Percentiles rank a stretch among this genome's conserved stretches.
phyloP scores from a whole-genome alignment of 2,113 vertebrate species.

The Eidolon helvum region DNA sequence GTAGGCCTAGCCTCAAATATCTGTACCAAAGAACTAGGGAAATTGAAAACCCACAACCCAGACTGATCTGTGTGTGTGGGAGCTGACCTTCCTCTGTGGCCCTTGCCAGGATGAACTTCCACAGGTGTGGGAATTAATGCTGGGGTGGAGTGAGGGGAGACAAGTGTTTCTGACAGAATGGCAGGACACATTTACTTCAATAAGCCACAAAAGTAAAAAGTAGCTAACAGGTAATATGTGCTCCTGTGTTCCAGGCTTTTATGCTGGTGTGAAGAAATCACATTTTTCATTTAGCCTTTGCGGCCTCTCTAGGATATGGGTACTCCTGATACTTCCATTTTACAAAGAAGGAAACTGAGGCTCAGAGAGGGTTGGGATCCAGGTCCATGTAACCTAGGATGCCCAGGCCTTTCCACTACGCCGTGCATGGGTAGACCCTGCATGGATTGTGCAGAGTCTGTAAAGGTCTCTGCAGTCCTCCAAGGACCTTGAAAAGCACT shows the following conservation, averaged over 20 bases:
- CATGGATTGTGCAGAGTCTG: fast-evolving
- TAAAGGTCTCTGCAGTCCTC: neutral
- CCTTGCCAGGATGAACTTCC: neutral
- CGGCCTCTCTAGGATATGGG: neutral
- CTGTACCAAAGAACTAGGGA: neutral
- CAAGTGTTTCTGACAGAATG: neutral
- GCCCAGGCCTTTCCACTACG: neutral
- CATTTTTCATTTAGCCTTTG: neutral
- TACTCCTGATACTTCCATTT: neutral
- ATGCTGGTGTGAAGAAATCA: neutral
- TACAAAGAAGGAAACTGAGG: neutral
- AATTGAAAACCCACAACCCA: neutral
- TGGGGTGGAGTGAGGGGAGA: neutral
- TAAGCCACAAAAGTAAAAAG: neutral
- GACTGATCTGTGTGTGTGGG: neutral
- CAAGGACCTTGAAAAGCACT: neutral
- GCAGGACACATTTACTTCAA: neutral
- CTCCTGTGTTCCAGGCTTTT: neutral
- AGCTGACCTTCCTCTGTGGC: neutral
- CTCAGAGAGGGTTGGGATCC: neutral
- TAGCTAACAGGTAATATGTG: fast-evolving
- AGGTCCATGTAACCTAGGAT: neutral
- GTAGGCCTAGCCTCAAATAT: neutral
- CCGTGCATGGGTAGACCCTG: neutral
- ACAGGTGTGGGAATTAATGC: neutral